Conservation (phyloP, 2,888 invertebrate genomes). For the Chrysolina haemoptera region DNA sequence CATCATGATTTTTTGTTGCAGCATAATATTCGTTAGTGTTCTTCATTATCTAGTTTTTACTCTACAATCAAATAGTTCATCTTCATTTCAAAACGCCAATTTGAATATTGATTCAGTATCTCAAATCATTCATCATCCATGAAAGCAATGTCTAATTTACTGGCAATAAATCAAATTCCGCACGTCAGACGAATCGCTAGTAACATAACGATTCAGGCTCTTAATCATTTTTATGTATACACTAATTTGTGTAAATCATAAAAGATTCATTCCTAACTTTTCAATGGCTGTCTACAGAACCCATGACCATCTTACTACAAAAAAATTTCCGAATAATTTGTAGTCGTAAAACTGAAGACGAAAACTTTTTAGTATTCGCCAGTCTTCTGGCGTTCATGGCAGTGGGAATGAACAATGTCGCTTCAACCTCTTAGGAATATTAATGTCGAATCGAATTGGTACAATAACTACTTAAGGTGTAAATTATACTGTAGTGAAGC, state of each 20-base stretch:
- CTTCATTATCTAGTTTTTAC: too few species aligned
- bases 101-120: neutral
- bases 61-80: constrained; percentile 1
- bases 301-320: neutral
- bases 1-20: too few species aligned
- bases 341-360: constrained; percentile 34
- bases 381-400: neutral
- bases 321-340: neutral
- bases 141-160: neutral
- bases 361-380: constrained; percentile 36
- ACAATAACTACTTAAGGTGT: constrained; percentile 42
- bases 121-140: neutral
- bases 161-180: constrained; percentile 3
- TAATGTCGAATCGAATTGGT: constrained; percentile 35
- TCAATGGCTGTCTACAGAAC: neutral
- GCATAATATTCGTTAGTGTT: too few species aligned
- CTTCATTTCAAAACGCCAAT: neutral
- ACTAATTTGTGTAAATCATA: neutral
- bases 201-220: neutral
- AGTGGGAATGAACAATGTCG: constrained; percentile 41
- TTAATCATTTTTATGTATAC: neutral
- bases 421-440: constrained; percentile 39
- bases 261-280: neutral
- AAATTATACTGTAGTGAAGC: constrained; percentile 36
- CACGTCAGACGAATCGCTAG: neutral